phyloP scores from a whole-genome alignment of 2,797 vertebrate genomes.

The Leptoclinus maculatus region DNA sequence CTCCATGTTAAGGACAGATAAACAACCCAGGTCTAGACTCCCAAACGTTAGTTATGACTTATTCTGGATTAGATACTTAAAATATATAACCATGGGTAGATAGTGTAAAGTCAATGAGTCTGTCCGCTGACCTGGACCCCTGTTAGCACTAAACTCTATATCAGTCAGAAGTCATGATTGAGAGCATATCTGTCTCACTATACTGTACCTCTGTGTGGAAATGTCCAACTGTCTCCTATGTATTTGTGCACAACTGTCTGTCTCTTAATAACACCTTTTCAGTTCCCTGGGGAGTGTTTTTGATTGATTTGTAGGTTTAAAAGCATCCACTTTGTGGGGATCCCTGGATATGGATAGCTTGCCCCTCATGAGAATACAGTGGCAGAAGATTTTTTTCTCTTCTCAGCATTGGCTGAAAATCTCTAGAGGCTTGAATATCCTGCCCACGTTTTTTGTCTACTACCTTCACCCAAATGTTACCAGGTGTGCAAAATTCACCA shows the following conservation, averaged over 20 bases:
- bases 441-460: conserved; percentile 43
- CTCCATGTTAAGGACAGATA: neutral
- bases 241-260: conserved; percentile 61
- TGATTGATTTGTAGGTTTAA: conserved; percentile 81
- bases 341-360: conserved; percentile 78
- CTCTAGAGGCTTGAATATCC: conserved; percentile 56
- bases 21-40: neutral
- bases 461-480: conserved; percentile 47
- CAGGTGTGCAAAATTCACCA: conserved; percentile 53
- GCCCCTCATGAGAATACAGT: conserved; percentile 64
- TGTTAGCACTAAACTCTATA: neutral
- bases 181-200: conserved; percentile 6
- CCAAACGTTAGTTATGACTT: neutral
- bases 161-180: neutral
- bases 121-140: neutral
- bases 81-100: neutral
- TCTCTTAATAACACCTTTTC: conserved; percentile 70
- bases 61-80: conserved; percentile 14
- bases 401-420: conserved; percentile 62
- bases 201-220: conserved; percentile 36
- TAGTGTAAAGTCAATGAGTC: neutral
- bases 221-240: conserved; percentile 41
- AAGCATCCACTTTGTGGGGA: conserved; percentile 73
- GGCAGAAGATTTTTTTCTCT: conserved; percentile 78
- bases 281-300: conserved; percentile 79